These are phyloP conservation scores for Pterocles gutturalis DNA, from an alignment of 2,113 vertebrate genomes.

Conservation along the genomic window DNA sequence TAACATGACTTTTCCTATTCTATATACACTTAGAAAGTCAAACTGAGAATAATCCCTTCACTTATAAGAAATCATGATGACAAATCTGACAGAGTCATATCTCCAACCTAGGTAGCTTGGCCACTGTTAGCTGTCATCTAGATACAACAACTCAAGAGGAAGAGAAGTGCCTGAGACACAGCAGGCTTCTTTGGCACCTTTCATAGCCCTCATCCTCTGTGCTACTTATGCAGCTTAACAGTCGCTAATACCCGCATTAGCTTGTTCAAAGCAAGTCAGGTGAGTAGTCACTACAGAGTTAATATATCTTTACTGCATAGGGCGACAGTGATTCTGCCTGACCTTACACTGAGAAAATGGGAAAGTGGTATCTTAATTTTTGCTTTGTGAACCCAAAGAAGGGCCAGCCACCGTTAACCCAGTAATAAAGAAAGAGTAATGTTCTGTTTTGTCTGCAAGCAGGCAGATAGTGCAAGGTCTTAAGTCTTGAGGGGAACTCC, in stretches of 20 bases:
- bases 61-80: not conserved
- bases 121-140: not conserved
- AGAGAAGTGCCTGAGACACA: not conserved
- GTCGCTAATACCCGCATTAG: not conserved
- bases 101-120: not conserved
- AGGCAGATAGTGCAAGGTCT: not conserved
- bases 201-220: not conserved
- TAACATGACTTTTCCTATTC: not conserved
- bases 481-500: not conserved
- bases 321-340: not conserved
- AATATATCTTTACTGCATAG: not conserved
- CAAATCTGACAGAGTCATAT: not conserved
- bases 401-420: not conserved
- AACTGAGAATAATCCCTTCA: not conserved
- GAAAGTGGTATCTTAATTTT: not conserved
- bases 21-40: not conserved
- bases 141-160: not conserved
- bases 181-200: not conserved
- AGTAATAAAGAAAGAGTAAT: not conserved
- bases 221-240: not conserved
- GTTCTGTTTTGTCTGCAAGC: not conserved
- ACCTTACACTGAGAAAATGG: not conserved
- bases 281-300: not conserved
- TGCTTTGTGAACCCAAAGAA: not conserved
- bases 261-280: not conserved